Percentiles rank a stretch among this genome's conserved stretches.
Conservation (phyloP, 2,113 vertebrate species). For the Cottus gobio region DNA sequence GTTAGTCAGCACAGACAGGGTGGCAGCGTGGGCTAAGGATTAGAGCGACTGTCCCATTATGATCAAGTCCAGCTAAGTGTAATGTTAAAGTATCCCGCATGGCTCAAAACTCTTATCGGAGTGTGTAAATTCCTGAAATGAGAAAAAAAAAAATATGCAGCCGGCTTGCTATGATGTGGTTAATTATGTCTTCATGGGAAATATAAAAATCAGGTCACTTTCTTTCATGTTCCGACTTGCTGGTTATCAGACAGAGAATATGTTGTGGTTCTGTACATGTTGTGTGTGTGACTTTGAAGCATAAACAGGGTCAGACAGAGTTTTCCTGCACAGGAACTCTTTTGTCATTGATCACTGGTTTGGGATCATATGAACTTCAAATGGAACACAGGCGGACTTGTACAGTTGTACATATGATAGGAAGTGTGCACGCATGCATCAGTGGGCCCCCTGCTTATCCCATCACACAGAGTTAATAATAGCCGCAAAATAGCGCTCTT, state of each 20-base stretch:
- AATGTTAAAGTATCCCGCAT: conserved; percentile 25
- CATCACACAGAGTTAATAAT: conserved; percentile 79
- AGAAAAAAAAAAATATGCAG: neutral
- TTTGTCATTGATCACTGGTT: conserved; percentile 31
- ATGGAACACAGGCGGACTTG: conserved; percentile 40
- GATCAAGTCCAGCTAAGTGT: conserved; percentile 38
- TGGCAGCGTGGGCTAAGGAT: conserved; percentile 37
- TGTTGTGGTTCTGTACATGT: conserved; percentile 25
- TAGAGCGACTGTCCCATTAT: conserved; percentile 35
- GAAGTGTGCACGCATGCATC: conserved; percentile 46
- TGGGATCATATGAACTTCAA: conserved; percentile 44
- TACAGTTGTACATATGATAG: conserved; percentile 54
- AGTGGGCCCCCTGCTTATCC: conserved; percentile 66
- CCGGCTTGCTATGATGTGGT: conserved; percentile 33
- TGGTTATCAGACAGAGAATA: conserved; percentile 26
- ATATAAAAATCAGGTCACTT: conserved; percentile 26
- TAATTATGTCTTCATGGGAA: conserved; percentile 36
- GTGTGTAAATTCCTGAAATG: conserved; percentile 27
- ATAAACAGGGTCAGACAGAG: conserved; percentile 44
- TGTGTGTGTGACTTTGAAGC: conserved; percentile 22
- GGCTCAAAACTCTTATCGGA: neutral
- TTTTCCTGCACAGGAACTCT: conserved; percentile 48
- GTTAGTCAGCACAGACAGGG: conserved; percentile 48
- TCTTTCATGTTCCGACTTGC: conserved; percentile 24
- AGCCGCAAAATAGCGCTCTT: conserved; percentile 69